Base-by-base conservation (phyloP, 53 echinoderm and acorn worm species). In the Echinometra lucunter region DNA sequence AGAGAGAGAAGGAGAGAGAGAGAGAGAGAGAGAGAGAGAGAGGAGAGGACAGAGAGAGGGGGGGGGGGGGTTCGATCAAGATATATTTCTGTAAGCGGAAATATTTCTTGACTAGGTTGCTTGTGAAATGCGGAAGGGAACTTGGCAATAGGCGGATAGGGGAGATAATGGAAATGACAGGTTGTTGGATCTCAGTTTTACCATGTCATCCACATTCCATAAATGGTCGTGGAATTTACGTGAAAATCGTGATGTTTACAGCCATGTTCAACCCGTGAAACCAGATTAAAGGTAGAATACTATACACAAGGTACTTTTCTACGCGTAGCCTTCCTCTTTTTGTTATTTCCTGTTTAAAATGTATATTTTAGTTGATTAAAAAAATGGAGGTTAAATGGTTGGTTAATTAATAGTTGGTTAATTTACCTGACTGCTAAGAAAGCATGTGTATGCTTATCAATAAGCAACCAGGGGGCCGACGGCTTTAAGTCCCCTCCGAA, bases 201-300 rank as follows among this genome's bases (percentile, higher is more conserved):
- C 78, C 18, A 30, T 78, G 78, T 78, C 78, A 78, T 78, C 78
- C 78, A 42, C 78, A 78, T 78, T 78, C 78, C 78, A 40, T 42
- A 78, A 78, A 74, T 74, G 34, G 74, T 74, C 74, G 74, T 35
- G 17, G 74, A 34, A 21, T 78, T 78, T 78, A 42, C 19, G 78
- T 42, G 78, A 78, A 78, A 78, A 78, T 78, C 78, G 78, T 78
- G 78, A 78, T 78, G 78, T 78, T 78, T 78, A 78, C 16, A 42
- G 38, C 42, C 78, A 78, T 17, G 18, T 16, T 12, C 42, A 40
- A 78, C 18, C 42, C 78, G 21, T 78, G 78, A 23, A 78, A 78
- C 35, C 17, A 40, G 8, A 78, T 78, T 78, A 78, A 78, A 78
- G 78, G 17, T 6, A 69, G 78, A 38, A 21, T 40, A 18, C 4